Base-by-base conservation (phyloP, 2,113 vertebrate genomes). In the Setophaga coronata region DNA sequence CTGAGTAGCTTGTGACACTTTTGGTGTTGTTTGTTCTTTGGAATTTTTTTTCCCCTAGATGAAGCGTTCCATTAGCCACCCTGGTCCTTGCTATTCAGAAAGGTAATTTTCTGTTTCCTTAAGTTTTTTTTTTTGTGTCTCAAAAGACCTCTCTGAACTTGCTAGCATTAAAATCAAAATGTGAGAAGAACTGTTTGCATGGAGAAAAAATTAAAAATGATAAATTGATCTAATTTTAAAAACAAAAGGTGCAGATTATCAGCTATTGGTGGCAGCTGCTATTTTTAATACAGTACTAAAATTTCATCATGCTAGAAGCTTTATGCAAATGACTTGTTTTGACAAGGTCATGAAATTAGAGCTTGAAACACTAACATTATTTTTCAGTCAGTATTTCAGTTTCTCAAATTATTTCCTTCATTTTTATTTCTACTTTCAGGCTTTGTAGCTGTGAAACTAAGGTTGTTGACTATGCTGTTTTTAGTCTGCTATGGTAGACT, bases 41-140 rank as follows among this genome's bases (percentile, higher is more conserved):
- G 33, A 70, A 34, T 54, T 56, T 56, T 56, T 31, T 56, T 56
- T 2, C 6, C 29, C 5, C 19, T 66, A 96, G 95, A 96, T 97
- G 94, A 95, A 95, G 38, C 95, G 95, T 83, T 96, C 96, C 64
- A 33, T 94, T 90, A 97, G 95, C 76, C 95, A 97, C 26, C 92
- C 96, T 86, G 90, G 96, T 90, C 88, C 96, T 92, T 96, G 79
- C 71, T 88, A 86, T 94, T 95, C 82, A 54, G 96, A 97, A 86
- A 95, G 96, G 96, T 97, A 88, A 82, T n/a, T 70, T 85, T 69
- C 25, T 83, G 5, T 92, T 85, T 88, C 14, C 12, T 69, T 42
- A 26, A 56, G 33, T 9, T 56, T 62, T 91, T 89, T 89, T 64
- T 50, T 15, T 40, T 60, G 34, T 54, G 31, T 56, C 31, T 93